Percentiles rank a stretch among this genome's conserved stretches.
These are phyloP conservation scores for Hippopotamyrus pictus DNA, from an alignment of 2,797 vertebrate species.

Conservation along the genomic window DNA sequence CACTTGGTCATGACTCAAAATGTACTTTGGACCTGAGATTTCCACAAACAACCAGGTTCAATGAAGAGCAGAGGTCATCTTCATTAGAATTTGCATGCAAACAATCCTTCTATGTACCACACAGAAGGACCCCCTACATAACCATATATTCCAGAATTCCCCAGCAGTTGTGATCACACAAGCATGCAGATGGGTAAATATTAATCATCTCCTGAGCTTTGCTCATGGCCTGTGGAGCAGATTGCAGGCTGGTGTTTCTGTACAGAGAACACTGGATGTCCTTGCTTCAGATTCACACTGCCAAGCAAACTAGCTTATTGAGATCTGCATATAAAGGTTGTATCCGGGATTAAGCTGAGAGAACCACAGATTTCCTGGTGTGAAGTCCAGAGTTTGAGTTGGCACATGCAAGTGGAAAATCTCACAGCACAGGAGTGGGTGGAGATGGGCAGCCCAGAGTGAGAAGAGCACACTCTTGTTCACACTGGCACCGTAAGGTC, in stretches of 20 bases:
- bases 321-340: background rate
- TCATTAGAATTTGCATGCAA: background rate
- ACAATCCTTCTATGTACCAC: background rate
- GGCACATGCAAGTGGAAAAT: background rate
- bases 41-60: background rate
- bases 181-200: slow-evolving; percentile 7
- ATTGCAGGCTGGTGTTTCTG: background rate
- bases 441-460: background rate
- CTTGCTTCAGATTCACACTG: background rate
- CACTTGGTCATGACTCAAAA: background rate
- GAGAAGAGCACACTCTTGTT: background rate
- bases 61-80: background rate
- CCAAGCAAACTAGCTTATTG: background rate
- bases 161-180: background rate
- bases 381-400: background rate
- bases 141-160: background rate
- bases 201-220: background rate
- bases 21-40: background rate
- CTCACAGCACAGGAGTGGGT: background rate
- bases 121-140: background rate
- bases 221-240: background rate
- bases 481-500: background rate
- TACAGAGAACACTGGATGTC: background rate
- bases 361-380: background rate
- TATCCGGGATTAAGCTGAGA: background rate